Percentiles rank a stretch among this genome's conserved stretches.
These are phyloP conservation scores for Probaryconus sp. DNA, from an alignment of 1,140 invertebrate genomes.

Conservation along the genomic window DNA sequence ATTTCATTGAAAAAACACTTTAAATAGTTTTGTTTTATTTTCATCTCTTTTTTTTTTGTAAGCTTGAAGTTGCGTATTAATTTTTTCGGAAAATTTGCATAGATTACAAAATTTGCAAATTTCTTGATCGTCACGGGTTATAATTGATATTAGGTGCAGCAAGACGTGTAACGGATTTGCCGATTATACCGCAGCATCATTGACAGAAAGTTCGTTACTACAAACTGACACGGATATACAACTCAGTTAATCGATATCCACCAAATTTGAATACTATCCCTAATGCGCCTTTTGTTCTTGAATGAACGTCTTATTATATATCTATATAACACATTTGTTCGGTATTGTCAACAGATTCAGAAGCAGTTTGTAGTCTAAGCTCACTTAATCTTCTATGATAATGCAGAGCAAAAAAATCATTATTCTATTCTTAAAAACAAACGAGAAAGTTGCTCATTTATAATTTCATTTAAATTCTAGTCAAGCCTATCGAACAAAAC, in stretches of 20 bases:
- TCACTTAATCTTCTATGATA: slow-evolving; percentile 30
- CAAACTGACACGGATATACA: slow-evolving; percentile 30
- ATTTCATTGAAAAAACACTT: no score
- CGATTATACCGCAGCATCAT: slow-evolving; percentile 25
- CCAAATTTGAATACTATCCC: slow-evolving; percentile 66
- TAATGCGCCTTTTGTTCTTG: slow-evolving; percentile 69
- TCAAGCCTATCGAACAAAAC: no score
- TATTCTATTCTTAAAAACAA: slow-evolving; percentile 5
- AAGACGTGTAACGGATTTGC: slow-evolving; percentile 2
- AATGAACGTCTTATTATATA: slow-evolving; percentile 45
- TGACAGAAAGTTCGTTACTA: slow-evolving; percentile 17
- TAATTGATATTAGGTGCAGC: neutral
- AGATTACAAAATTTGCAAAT: no score
- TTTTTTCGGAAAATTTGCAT: no score
- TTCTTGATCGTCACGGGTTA: slow-evolving; percentile 1
- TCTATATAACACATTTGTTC: slow-evolving; percentile 18
- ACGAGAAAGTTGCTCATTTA: no score
- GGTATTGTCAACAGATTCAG: slow-evolving; percentile 24
- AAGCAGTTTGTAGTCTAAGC: slow-evolving; percentile 17
- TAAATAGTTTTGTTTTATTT: no score
- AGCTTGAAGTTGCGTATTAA: no score
- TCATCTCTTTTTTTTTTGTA: no score
- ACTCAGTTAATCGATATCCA: slow-evolving; percentile 68
- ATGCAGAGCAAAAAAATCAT: slow-evolving; percentile 3
- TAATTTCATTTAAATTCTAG: no score